A percentile compares a stretch with the other conserved stretches of the same genome.
Evolutionary conservation across 2,797 vertebrate species (phyloP).

Genomic region (Centropyge bicolor): DNA sequence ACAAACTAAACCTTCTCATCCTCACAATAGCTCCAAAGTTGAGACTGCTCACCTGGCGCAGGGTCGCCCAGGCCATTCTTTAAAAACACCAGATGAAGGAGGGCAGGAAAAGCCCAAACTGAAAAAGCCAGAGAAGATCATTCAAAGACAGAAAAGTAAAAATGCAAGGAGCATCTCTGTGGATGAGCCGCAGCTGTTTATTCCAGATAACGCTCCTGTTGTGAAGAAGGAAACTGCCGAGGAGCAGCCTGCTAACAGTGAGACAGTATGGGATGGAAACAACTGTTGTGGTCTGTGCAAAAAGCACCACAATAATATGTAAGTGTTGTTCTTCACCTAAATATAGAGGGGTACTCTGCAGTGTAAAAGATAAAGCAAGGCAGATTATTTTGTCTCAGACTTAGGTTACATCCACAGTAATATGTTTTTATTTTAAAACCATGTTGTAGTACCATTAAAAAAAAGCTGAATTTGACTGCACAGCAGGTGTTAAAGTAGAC

Average conservation of each 20-base stretch:
- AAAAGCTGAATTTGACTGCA: too few relatives aligned
- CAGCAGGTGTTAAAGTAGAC: too few relatives aligned
- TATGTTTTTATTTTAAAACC: too few relatives aligned
- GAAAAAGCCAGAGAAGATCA: slow-evolving; percentile 90
- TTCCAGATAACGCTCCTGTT: slow-evolving; percentile 97
- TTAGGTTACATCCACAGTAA: too few relatives aligned
- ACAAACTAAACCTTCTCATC: slow-evolving; percentile 60
- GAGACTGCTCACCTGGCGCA: slow-evolving; percentile 75
- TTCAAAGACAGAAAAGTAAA: slow-evolving; percentile 91
- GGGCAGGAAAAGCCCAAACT: slow-evolving; percentile 89
- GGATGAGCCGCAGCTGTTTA: slow-evolving; percentile 96
- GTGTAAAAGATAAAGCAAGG: not conserved
- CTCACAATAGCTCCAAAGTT: slow-evolving; percentile 80
- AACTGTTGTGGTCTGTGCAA: slow-evolving; percentile 96
- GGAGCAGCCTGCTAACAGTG: slow-evolving; percentile 82
- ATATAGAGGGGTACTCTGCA: not conserved
- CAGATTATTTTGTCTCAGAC: not conserved
- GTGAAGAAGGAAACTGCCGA: slow-evolving; percentile 86
- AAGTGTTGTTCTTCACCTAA: slow-evolving; percentile 51
- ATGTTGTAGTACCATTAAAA: too few relatives aligned
- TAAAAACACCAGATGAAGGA: slow-evolving; percentile 81
- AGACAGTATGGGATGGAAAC: slow-evolving; percentile 92
- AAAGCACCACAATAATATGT: slow-evolving; percentile 98
- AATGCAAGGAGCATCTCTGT: slow-evolving; percentile 91
- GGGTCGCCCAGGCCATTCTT: slow-evolving; percentile 73